Evolutionary conservation across 2,888 invertebrate genomes (phyloP).

Genomic region (Lochmaea capreae): DNA sequence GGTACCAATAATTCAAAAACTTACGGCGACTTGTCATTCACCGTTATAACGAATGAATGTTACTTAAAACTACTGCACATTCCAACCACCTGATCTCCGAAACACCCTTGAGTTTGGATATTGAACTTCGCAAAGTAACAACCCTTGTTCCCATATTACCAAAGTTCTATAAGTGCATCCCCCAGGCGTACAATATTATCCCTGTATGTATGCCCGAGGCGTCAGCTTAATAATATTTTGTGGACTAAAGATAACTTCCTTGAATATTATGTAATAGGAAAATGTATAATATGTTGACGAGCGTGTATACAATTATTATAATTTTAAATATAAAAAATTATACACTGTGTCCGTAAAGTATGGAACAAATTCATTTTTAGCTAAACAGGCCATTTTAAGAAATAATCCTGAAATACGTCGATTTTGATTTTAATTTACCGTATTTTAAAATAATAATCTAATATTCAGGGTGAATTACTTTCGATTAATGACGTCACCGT

Average conservation of each 20-base stretch:
- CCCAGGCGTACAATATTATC: conserved; percentile 19
- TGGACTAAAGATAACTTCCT: conserved; percentile 6
- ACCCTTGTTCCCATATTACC: conserved; percentile 37
- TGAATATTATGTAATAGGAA: conserved; percentile 2
- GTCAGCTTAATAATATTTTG: conserved; percentile 21
- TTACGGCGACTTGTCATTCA: conserved; percentile 1
- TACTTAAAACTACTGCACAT: conserved; percentile 4
- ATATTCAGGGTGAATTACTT: no score
- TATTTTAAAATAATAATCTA: no score
- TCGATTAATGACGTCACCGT: no score
- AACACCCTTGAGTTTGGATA: conserved; percentile 41
- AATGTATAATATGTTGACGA: not conserved
- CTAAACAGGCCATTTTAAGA: no score
- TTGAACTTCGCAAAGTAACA: conserved; percentile 44
- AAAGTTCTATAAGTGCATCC: conserved; percentile 41
- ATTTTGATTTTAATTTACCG: no score
- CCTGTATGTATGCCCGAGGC: conserved; percentile 13
- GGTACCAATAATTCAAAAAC: not conserved
- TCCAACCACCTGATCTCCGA: conserved; percentile 14
- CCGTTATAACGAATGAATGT: not conserved
- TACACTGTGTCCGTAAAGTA: no score
- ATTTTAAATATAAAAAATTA: no score
- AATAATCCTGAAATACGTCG: no score
- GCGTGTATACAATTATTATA: not conserved
- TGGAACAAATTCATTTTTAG: no score